Evolutionary conservation across 2,113 vertebrate species (phyloP), one percentile per base, ranked within the genome.

Genomic region (Halichoeres trimaculatus): DNA sequence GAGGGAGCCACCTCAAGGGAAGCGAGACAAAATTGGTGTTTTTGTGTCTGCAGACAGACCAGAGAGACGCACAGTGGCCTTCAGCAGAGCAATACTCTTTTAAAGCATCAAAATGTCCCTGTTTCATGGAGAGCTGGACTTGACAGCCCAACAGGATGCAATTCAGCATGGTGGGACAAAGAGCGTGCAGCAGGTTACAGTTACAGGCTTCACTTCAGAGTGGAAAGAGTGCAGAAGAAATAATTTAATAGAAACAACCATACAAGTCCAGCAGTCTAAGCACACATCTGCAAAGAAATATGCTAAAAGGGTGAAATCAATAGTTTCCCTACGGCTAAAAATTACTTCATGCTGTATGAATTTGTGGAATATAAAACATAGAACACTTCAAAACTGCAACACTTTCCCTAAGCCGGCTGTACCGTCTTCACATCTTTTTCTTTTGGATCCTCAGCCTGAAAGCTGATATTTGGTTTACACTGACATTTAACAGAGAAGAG

Each of bases 1-100:
- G 59, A 85, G 67, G 23, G 34, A 73, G 26, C 4, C 24, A 54
- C 74, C 77, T 83, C 69, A 36, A 48, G 74, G 73, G 62, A 80
- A 70, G 53, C 2, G 1, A 64, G 51, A 66, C 35, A 34, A 72
- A 78, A 78, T 63, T 60, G 40, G 13, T 55, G 43, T 60, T 55
- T 75, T 67, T 64, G 1, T 70, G 71, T 76, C 45, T 52, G 48
- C 17, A 66, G 74, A 62, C 12, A 66, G 55, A 80, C 23, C 24
- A 64, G 47, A 64, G 56, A 63, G 35, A 69, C 17, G 5, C 34
- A 57, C 14, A 45, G 40, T 59, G 40, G 34, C 36, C 43, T n/a
- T 57, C 20, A 59, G 35, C 40, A 53, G 2, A 67, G 66, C 61
- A 56, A 75, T 14, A 36, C 19, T 52, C 7, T 48, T 76, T 70